Base-by-base conservation (phyloP, 2,797 vertebrate genomes). In the Lepilemur ruficaudatus region DNA sequence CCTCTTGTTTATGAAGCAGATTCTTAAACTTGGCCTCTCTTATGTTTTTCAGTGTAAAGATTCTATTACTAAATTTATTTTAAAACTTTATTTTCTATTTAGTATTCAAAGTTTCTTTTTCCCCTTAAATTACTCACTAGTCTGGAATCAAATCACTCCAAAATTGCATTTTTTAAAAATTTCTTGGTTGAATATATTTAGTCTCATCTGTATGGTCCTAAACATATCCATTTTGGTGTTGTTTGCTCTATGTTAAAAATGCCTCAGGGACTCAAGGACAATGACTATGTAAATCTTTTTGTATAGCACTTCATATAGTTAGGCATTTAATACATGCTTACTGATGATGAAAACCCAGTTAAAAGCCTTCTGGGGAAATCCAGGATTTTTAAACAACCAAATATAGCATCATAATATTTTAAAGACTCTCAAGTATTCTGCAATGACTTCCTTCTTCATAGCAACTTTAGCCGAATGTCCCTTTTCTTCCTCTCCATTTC, bases 341-440 rank as follows among this genome's bases (percentile, higher is more conserved):
- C 35, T 95, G 50, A 89, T 80, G 20, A 91, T 35, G 15, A 96
- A 86, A 97, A 91, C 7, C 18, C 20, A 89, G 73, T 93, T 94
- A 69, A 83, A 92, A 94, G 11, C 65, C 0, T 14, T 89, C 52
- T 41, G 82, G 76, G 59, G 46, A 86, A 90, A 94, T 23, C 5
- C 28, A 73, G 57, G 59, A 57, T 65, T 94, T 93, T 87, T 59
- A 89, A 75, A 90, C 28, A 92, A 65, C 11, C 18, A 91, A 91
- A 52, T 69, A 67, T 7, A 83, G 14, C 43, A 80, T 81, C 72
- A 46, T 82, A 76, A 57, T 81, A 38, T 80, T 90, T 65, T 82
- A 78, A 94, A 94, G 30, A 52, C 18, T 59, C 17, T 72, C 15
- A 30, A 20, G 18, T 82, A 41, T 79, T 92, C 30, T 50, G 41